Evolutionary conservation across 2,888 invertebrate genomes (phyloP), one percentile per base, ranked within the genome.

Genomic region (Pycnomerus fuliginosus): DNA sequence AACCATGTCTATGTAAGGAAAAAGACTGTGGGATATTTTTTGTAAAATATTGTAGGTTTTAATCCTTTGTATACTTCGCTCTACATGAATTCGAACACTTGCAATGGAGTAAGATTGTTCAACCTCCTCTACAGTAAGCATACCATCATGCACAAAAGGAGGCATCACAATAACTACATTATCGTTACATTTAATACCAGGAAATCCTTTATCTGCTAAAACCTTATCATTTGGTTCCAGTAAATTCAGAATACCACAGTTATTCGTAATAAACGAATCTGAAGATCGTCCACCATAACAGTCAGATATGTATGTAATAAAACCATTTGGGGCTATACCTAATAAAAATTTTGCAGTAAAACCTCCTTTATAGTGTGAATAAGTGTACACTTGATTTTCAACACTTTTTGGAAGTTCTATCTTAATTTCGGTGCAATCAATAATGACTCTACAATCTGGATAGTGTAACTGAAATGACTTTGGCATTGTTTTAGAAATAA

Each of bases 61-160:
- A 16, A 46, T 23, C 25, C 46, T n/a, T 31, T 46, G 46, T 29
- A 46, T 46, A n/a, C 42, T 32, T 25, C 46, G 12, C 32, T 46
- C 46, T 31, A 46, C 24, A 20, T 37, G 46, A 27, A 46, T 42
- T 37, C 41, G 42, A 12, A 46, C 41, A 20, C 36, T 35, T 4
- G 41, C 46, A n/a, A 42, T 25, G 5, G 22, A 2, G 17, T 44
- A 32, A 3, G 40, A 36, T 31, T 36, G 24, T 16, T 32, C 20
- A n/a, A 30, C n/a, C 28, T 36, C 20, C 16, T 45, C 29, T 17
- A 25, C 32, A 24, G 38, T 33, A 41, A 42, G 35, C 4, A 4
- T n/a, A 27, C 11, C 24, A 5, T 35, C 20, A 11, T 35, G 15
- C 11, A 27, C 15, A 34, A 34, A 24, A 10, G 34, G 34, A 3